Percentiles rank a stretch among this genome's conserved stretches.
Conservation (phyloP, 2,797 vertebrate genomes). For the Heterohyrax brucei region DNA sequence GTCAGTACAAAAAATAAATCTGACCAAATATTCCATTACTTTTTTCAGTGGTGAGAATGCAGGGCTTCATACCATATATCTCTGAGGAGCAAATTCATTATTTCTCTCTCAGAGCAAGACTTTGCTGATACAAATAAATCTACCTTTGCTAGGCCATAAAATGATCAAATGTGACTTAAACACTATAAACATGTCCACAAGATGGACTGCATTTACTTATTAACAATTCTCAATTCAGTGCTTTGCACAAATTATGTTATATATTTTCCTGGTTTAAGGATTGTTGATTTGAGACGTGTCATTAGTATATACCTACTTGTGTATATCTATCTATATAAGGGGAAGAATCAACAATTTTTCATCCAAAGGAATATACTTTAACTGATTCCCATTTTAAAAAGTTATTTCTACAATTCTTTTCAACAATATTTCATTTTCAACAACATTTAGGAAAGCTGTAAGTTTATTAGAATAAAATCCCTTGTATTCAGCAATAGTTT, state of each 20-base stretch:
- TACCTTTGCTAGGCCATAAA: slow-evolving; percentile 52
- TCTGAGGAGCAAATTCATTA: slow-evolving; percentile 62
- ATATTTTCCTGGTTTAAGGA: slow-evolving; percentile 62
- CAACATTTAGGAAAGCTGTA: not conserved
- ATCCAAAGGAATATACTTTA: slow-evolving; percentile 54
- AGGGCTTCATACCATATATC: not conserved
- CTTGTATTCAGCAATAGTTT: not conserved
- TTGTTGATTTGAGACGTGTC: slow-evolving; percentile 52
- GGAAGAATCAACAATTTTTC: slow-evolving; percentile 55
- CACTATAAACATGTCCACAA: slow-evolving; percentile 67
- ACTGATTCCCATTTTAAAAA: not conserved
- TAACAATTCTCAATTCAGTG: slow-evolving; percentile 70
- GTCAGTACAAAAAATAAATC: not conserved
- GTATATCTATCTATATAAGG: not conserved
- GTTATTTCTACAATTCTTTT: slow-evolving; percentile 20
- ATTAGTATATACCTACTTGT: slow-evolving; percentile 43
- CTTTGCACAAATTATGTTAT: slow-evolving; percentile 70
- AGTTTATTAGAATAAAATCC: not conserved
- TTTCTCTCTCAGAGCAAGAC: slow-evolving; percentile 58
- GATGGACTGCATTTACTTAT: slow-evolving; percentile 70
- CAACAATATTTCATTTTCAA: slow-evolving; percentile 38
- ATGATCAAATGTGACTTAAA: slow-evolving; percentile 73
- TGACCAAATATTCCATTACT: slow-evolving; percentile 34
- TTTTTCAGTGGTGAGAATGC: slow-evolving; percentile 22
- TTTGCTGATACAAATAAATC: slow-evolving; percentile 72